Conservation (phyloP, 1,140 invertebrate species). For the Brachionus rubens region DNA sequence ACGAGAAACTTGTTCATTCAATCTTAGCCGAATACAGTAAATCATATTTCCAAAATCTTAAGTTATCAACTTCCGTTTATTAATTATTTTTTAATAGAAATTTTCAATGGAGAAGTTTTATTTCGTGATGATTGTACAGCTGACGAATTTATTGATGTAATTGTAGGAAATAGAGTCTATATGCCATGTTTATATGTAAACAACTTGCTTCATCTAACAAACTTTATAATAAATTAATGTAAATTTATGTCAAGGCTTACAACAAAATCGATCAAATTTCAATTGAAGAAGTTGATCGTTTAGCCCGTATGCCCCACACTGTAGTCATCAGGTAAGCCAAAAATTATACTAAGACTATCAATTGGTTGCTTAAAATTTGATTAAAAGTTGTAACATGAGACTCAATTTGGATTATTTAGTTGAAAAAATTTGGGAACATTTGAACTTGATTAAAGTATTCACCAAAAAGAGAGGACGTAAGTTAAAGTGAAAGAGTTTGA, state of each 20-base stretch:
- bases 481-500: conserved; percentile 77
- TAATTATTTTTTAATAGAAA: conserved; percentile 92
- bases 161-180: conserved; percentile 96
- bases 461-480: conserved; percentile 98
- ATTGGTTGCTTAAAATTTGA: neutral
- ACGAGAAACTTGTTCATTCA: conserved; percentile 96
- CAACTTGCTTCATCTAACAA: neutral
- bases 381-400: conserved; percentile 24
- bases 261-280: conserved; percentile 88
- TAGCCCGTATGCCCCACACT: conserved; percentile 98
- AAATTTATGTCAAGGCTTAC: conserved; percentile 60
- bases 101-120: conserved; percentile 82
- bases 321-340: conserved; percentile 69
- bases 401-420: conserved; percentile 94
- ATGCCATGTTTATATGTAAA: conserved; percentile 92
- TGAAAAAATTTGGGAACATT: conserved; percentile 98
- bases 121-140: conserved; percentile 81
- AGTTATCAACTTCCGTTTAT: conserved; percentile 88
- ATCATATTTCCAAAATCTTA: conserved; percentile 70
- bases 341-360: conserved; percentile 62
- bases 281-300: conserved; percentile 84
- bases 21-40: conserved; percentile 92
- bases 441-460: conserved; percentile 89
- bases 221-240: neutral
- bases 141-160: conserved; percentile 96